Evolutionary conservation across 2,797 vertebrate genomes (phyloP).

Genomic region (Acridotheres tristis): DNA sequence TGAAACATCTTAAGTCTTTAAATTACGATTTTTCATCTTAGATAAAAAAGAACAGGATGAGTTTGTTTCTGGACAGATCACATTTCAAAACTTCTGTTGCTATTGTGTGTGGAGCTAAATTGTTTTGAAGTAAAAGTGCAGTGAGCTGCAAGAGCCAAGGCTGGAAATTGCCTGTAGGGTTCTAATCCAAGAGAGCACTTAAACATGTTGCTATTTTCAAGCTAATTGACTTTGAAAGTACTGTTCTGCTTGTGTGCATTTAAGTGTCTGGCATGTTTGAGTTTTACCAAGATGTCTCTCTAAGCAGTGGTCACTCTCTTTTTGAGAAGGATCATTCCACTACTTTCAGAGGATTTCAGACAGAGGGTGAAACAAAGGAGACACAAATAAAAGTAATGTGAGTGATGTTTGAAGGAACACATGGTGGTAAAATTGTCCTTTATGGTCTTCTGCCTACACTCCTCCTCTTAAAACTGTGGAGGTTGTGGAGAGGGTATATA

Average conservation of each 20-base stretch:
- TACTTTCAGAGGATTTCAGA: neutral
- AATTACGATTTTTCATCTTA: neutral
- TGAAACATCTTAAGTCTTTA: neutral
- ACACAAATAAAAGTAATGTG: neutral
- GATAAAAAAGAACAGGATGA: neutral
- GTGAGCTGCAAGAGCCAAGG: neutral
- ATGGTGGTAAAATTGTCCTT: neutral
- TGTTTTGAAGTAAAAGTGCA: neutral
- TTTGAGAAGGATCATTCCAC: neutral
- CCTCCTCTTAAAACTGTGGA: neutral
- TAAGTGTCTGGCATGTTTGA: neutral
- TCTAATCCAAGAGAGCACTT: neutral
- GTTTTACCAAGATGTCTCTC: neutral
- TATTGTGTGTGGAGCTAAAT: neutral
- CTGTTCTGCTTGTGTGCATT: neutral
- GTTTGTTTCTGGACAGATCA: neutral
- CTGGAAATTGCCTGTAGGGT: neutral
- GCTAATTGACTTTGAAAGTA: neutral
- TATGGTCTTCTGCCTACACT: neutral
- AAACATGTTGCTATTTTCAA: neutral
- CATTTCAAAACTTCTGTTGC: neutral
- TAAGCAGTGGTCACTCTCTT: neutral
- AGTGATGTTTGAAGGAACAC: neutral
- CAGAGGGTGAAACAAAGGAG: neutral
- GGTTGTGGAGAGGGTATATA: neutral